These are phyloP conservation scores for Pangasius larnaudii DNA, from an alignment of 2,797 vertebrate species.

Conservation along the genomic window DNA sequence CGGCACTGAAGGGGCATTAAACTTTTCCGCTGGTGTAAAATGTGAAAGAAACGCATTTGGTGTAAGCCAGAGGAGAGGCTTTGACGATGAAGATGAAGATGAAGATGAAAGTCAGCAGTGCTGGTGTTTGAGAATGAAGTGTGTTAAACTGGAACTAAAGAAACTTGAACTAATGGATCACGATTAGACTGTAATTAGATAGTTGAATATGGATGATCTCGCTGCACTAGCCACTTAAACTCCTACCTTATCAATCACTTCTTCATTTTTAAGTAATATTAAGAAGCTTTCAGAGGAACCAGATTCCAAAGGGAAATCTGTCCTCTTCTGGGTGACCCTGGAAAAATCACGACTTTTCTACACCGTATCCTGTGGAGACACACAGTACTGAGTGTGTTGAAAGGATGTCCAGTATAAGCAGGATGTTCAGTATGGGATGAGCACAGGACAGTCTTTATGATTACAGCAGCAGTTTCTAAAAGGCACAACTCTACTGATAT, in stretches of 20 bases:
- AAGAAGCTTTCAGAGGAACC: background rate
- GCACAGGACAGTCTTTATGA: background rate
- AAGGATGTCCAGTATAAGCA: background rate
- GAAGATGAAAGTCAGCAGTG: constrained; percentile 56
- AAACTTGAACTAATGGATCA: constrained; percentile 4
- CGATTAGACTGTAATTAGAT: constrained; percentile 9
- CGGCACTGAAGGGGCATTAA: constrained; percentile 28
- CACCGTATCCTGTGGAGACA: background rate
- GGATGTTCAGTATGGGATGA: background rate
- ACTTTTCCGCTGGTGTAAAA: constrained; percentile 36
- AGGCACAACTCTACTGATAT: no score
- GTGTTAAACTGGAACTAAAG: constrained; percentile 19
- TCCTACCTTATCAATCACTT: background rate
- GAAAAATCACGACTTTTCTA: no score
- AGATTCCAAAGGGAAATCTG: background rate
- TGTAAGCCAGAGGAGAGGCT: constrained; percentile 47
- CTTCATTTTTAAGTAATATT: background rate
- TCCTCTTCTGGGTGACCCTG: background rate
- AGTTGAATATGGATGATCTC: background rate
- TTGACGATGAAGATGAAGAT: constrained; percentile 42
- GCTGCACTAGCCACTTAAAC: background rate
- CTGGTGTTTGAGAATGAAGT: constrained; percentile 34
- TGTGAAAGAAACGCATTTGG: constrained; percentile 32
- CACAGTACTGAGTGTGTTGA: background rate
- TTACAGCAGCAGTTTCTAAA: no score